These are phyloP conservation scores for Oasisia sp. DNA, from an alignment of 2,888 invertebrate species.

Conservation along the genomic window DNA sequence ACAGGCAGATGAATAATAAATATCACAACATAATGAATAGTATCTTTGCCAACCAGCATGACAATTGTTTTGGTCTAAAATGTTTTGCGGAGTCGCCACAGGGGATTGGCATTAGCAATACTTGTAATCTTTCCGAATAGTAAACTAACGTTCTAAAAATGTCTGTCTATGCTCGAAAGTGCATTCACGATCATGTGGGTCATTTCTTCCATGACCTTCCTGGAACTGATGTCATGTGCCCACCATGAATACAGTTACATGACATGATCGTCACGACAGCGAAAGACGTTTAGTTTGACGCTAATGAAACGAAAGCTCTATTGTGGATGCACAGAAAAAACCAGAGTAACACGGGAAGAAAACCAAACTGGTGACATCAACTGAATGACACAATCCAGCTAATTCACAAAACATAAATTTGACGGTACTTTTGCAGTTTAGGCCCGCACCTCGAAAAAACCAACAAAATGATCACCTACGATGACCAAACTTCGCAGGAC, in stretches of 20 bases:
- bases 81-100: no score
- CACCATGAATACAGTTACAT: slow-evolving; percentile 22
- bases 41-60: no score
- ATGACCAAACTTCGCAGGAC: no score
- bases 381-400: background rate
- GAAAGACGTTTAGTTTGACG: background rate
- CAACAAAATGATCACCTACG: no score
- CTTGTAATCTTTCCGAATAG: background rate
- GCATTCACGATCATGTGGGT: background rate
- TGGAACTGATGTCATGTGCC: slow-evolving; percentile 2
- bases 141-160: background rate
- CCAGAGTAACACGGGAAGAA: no score
- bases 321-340: background rate
- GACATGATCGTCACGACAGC: background rate
- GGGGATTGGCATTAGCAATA: no score
- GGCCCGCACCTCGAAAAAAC: no score
- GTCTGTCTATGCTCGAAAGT: background rate
- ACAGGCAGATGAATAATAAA: no score
- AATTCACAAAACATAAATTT: background rate
- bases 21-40: background rate
- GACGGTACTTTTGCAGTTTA: no score
- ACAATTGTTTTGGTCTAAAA: no score
- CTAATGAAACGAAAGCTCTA: background rate
- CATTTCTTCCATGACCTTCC: background rate
- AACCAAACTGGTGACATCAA: background rate